Percentiles rank a stretch among this genome's conserved stretches.
Evolutionary conservation across 2,113 vertebrate genomes (phyloP).

Genomic region (Chamaea fasciata): DNA sequence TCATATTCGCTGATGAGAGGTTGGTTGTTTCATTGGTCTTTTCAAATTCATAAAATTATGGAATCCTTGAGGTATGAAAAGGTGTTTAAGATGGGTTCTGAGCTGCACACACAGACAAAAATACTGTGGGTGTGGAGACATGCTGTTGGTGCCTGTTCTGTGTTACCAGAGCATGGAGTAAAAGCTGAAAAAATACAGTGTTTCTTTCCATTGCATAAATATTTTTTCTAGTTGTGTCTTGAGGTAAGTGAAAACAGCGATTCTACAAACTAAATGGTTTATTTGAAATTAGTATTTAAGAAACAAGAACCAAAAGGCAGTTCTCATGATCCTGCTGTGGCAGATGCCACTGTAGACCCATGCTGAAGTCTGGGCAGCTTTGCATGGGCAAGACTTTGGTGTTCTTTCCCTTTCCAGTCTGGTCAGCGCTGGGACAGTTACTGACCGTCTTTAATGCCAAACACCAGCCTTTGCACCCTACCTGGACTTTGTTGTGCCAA

Average conservation of each 20-base stretch:
- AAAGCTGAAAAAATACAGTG: neutral
- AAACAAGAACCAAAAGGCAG: neutral
- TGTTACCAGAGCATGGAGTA: neutral
- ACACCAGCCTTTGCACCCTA: neutral
- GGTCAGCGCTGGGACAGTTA: neutral
- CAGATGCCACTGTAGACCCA: neutral
- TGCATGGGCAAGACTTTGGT: neutral
- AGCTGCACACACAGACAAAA: neutral
- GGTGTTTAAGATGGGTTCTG: neutral
- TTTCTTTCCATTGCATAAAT: neutral
- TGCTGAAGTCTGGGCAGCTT: neutral
- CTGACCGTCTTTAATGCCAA: neutral
- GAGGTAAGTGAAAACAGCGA: neutral
- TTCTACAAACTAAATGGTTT: neutral
- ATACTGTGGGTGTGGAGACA: neutral
- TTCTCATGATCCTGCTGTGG: neutral
- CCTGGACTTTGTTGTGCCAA: neutral
- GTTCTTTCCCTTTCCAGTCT: neutral
- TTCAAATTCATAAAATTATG: neutral
- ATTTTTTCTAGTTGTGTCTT: neutral
- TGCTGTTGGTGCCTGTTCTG: neutral
- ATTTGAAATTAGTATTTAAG: neutral
- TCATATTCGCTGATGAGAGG: neutral
- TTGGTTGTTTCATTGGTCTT: neutral
- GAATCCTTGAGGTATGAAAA: neutral